Conservation (phyloP, 1,140 invertebrate species). For the Lucilia cuprina region DNA sequence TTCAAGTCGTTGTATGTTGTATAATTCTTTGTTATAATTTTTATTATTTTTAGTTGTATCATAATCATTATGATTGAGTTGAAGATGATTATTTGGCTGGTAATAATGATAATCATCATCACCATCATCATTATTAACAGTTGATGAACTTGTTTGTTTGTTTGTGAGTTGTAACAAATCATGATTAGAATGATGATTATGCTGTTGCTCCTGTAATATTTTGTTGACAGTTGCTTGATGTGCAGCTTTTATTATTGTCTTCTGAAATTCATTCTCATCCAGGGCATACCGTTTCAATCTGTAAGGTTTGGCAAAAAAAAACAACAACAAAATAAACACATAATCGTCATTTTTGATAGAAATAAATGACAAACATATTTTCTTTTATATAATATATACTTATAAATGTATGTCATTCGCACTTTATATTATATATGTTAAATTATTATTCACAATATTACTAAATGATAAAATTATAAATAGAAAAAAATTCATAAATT, state of each 20-base stretch:
- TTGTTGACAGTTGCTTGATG: background rate
- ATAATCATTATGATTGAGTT: background rate
- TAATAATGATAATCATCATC: background rate
- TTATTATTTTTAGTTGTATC: background rate
- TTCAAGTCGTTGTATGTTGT: background rate
- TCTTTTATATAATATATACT: too few species aligned
- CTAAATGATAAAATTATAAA: too few species aligned
- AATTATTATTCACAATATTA: too few species aligned
- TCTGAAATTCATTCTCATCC: background rate
- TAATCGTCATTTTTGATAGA: too few species aligned
- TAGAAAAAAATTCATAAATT: too few species aligned
- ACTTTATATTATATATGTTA: too few species aligned
- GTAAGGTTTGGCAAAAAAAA: background rate
- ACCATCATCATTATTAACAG: background rate
- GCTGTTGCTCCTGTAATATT: background rate
- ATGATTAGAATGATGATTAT: background rate
- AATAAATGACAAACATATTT: too few species aligned
- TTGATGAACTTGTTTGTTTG: background rate
- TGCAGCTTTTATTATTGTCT: background rate
- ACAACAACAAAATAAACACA: background rate
- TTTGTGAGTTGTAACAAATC: background rate
- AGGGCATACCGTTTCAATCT: background rate
- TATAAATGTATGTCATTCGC: too few species aligned
- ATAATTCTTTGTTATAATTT: background rate
- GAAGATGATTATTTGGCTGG: background rate